These are phyloP conservation scores for Phthorimaea operculella DNA, from an alignment of 1,140 invertebrate species.

Conservation along the genomic window DNA sequence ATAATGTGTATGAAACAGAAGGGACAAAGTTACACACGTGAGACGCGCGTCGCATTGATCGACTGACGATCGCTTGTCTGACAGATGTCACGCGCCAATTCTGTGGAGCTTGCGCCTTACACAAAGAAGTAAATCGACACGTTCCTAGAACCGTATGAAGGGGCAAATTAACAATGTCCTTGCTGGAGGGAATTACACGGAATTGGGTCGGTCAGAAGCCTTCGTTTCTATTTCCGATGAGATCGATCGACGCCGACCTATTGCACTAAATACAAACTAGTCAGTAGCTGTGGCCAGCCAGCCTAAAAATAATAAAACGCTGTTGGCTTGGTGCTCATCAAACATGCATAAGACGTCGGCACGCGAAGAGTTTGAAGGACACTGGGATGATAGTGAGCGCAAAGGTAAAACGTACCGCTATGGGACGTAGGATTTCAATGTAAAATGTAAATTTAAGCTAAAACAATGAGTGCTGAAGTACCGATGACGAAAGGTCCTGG, in stretches of 20 bases:
- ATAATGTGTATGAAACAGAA: no score
- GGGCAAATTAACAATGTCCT: not conserved
- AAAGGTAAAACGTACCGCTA: not conserved
- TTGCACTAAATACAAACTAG: constrained; percentile 47
- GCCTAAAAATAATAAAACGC: constrained; percentile 60
- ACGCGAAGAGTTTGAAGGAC: constrained; percentile 32
- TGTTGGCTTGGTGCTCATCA: constrained; percentile 27
- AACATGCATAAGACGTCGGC: constrained; percentile 39
- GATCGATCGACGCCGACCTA: constrained; percentile 50
- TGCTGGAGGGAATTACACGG: not conserved
- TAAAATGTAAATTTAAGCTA: no score
- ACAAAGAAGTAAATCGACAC: no score
- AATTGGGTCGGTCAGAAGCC: constrained; percentile 12
- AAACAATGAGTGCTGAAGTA: no score
- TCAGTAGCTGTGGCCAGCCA: constrained; percentile 25
- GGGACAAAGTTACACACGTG: no score
- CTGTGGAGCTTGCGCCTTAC: no score
- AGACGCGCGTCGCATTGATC: no score
- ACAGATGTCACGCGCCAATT: no score
- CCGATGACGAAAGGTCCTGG: no score
- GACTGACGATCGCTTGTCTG: no score
- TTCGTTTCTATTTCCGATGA: constrained; percentile 41
- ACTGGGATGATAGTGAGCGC: not conserved
- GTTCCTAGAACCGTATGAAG: no score
- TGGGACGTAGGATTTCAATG: no score